These are phyloP conservation scores for Flexamia atlantica DNA, from an alignment of 2,888 invertebrate genomes.

Conservation along the genomic window DNA sequence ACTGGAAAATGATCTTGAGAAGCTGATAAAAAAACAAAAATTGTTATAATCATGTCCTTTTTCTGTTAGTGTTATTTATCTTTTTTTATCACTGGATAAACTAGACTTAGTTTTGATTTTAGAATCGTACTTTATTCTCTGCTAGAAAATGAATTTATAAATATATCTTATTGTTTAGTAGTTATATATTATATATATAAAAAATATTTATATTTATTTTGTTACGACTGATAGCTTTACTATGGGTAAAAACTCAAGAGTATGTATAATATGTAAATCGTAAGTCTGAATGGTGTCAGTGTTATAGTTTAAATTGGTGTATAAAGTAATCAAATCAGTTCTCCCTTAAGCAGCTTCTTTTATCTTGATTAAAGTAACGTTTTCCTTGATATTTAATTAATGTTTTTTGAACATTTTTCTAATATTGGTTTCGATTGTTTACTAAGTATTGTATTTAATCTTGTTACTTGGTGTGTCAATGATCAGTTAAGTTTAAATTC, in stretches of 20 bases:
- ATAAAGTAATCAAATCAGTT: background rate
- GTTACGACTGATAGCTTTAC: slow-evolving; percentile 58
- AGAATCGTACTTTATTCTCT: background rate
- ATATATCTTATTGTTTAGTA: slow-evolving; percentile 19
- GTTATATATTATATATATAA: slow-evolving; percentile 11
- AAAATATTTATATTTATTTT: slow-evolving; percentile 56
- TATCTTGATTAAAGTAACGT: background rate
- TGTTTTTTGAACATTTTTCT: too few relatives aligned
- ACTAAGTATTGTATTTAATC: too few relatives aligned
- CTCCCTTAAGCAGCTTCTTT: background rate
- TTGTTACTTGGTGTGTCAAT: too few relatives aligned
- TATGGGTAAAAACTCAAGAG: slow-evolving; percentile 36
- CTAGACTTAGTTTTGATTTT: background rate
- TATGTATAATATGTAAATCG: slow-evolving; percentile 46
- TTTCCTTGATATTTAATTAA: too few relatives aligned
- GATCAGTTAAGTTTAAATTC: too few relatives aligned
- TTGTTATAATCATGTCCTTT: background rate
- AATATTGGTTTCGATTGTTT: too few relatives aligned
- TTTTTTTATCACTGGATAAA: too few relatives aligned
- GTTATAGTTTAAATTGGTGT: slow-evolving; percentile 25
- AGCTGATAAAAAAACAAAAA: too few relatives aligned
- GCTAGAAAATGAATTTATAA: background rate
- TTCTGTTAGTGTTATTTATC: background rate
- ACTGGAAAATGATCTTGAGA: too few relatives aligned
- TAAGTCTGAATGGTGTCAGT: slow-evolving; percentile 53